A percentile compares a stretch with the other conserved stretches of the same genome.
Conservation (phyloP, 2,888 invertebrate species). For the Chrysolina oricalcia region DNA sequence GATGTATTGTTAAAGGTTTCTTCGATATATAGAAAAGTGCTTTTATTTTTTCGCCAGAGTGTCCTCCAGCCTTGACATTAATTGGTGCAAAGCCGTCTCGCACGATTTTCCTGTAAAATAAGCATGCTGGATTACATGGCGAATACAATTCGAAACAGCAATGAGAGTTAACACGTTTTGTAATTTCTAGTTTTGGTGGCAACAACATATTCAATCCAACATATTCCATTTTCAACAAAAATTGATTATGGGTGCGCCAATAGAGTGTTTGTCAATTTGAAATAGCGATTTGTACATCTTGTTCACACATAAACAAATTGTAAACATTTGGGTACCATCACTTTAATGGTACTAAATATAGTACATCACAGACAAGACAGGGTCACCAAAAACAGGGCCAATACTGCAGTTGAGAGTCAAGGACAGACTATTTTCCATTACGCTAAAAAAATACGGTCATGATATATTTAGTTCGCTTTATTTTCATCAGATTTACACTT, state of each 20-base stretch:
- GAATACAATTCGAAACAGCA: too few species aligned
- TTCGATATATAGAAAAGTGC: too few species aligned
- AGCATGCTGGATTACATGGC: too few species aligned
- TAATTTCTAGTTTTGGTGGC: too few species aligned
- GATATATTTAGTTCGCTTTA: background rate
- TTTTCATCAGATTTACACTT: background rate
- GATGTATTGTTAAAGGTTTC: too few species aligned
- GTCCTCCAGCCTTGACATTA: too few species aligned
- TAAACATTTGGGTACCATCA: background rate
- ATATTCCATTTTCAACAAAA: background rate
- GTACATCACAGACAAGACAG: background rate
- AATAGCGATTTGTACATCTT: background rate
- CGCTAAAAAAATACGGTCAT: background rate
- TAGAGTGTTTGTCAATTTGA: background rate
- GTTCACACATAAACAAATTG: background rate
- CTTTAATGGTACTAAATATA: background rate
- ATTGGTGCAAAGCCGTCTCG: too few species aligned
- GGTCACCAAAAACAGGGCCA: background rate
- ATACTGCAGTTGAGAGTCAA: background rate
- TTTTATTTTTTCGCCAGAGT: too few species aligned
- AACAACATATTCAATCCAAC: too few species aligned
- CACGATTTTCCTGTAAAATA: too few species aligned
- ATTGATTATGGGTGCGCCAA: background rate
- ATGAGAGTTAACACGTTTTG: too few species aligned
- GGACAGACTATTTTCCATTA: background rate